Percentiles rank a stretch among this genome's conserved stretches.
Conservation (phyloP, 1,140 invertebrate species). For the Linepithema humile region DNA sequence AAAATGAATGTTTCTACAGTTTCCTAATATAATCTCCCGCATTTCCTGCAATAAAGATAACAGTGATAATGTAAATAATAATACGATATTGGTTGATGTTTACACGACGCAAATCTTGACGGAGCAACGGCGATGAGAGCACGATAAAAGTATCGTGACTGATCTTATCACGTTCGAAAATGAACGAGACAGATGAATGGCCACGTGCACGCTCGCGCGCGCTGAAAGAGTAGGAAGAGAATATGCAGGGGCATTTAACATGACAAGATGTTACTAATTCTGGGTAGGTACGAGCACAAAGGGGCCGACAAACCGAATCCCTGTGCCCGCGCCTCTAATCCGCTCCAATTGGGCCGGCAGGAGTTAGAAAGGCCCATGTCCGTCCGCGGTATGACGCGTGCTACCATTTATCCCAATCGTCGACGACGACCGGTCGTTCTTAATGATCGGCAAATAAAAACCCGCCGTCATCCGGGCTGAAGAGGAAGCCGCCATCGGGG, state of each 20-base stretch:
- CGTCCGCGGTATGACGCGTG: conserved; percentile 80
- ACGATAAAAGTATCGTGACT: conserved; percentile 44
- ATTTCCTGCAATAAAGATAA: neutral
- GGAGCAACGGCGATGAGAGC: neutral
- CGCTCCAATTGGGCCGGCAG: conserved; percentile 80
- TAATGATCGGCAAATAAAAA: conserved; percentile 82
- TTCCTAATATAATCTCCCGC: neutral
- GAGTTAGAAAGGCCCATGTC: conserved; percentile 75
- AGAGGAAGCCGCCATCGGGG: conserved; percentile 69
- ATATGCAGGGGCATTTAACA: conserved; percentile 78
- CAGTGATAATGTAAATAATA: conserved; percentile 30
- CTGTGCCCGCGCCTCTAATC: conserved; percentile 80
- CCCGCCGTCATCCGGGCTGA: conserved; percentile 77
- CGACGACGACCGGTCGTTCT: conserved; percentile 75
- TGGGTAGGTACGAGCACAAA: conserved; percentile 80
- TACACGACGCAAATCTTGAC: conserved; percentile 35
- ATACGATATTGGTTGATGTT: conserved; percentile 36
- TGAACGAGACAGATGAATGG: conserved; percentile 39
- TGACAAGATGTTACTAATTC: conserved; percentile 83
- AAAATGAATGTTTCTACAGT: neutral
- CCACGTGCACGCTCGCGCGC: conserved; percentile 70
- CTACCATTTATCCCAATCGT: conserved; percentile 84
- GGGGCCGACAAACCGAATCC: conserved; percentile 81
- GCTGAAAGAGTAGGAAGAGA: conserved; percentile 62
- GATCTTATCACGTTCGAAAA: conserved; percentile 41